phyloP scores from a whole-genome alignment of 2,888 invertebrate genomes.

The Pachycephus smyrnensis region DNA sequence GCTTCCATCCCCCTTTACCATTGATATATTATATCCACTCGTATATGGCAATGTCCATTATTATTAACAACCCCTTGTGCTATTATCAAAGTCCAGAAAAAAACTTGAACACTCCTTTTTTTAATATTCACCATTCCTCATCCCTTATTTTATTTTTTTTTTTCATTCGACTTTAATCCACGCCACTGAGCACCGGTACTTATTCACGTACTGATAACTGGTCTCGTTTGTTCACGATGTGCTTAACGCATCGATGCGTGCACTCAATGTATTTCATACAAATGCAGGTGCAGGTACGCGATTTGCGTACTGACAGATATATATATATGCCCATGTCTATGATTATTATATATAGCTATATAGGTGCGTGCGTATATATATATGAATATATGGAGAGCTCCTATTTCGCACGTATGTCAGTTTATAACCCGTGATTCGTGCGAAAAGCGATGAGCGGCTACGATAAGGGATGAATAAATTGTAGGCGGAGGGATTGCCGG shows the following conservation, averaged over 20 bases:
- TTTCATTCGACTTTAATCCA: neutral
- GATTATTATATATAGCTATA: neutral
- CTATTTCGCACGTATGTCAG: neutral
- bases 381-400: neutral
- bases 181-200: neutral
- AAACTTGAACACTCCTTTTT: neutral
- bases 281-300: neutral
- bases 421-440: conserved; percentile 19
- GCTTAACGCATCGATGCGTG: neutral
- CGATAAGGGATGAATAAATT: neutral
- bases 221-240: neutral
- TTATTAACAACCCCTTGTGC: neutral
- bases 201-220: neutral
- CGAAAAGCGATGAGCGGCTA: conserved; percentile 11
- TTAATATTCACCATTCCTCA: neutral
- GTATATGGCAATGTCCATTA: neutral
- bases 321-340: neutral
- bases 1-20: neutral
- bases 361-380: neutral
- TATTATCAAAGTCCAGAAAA: neutral
- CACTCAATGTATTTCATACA: neutral
- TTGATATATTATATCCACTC: neutral
- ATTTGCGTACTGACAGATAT: neutral
- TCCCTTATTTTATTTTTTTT: neutral
- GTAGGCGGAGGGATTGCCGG: neutral